These are phyloP conservation scores for Noctua janthina DNA, from an alignment of 2,888 invertebrate species.

Conservation along the genomic window DNA sequence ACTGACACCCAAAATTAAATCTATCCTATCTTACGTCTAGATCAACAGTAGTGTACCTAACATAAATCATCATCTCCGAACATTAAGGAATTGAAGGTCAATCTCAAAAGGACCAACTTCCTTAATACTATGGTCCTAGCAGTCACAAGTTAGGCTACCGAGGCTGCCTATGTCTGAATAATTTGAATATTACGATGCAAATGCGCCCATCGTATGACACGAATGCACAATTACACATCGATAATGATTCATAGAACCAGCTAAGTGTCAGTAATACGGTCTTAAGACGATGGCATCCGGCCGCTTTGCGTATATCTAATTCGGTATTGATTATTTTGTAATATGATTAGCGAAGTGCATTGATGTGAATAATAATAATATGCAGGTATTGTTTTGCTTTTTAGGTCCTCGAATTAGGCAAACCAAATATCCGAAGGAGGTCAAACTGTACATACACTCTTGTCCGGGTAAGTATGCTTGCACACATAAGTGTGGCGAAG, in stretches of 20 bases:
- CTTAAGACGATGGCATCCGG: conserved; percentile 53
- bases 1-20: background rate
- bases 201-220: conserved; percentile 52
- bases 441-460: conserved; percentile 37
- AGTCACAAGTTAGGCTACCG: conserved; percentile 57
- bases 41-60: conserved; percentile 6
- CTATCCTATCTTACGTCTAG: conserved; percentile 14
- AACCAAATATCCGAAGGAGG: conserved; percentile 47
- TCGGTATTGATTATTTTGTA: conserved; percentile 34
- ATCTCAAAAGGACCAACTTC: conserved; percentile 61
- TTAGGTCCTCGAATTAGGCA: conserved; percentile 31
- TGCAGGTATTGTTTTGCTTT: conserved; percentile 46
- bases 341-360: conserved; percentile 54
- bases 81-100: conserved; percentile 51
- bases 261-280: conserved; percentile 49
- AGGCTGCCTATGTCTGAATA: conserved; percentile 54
- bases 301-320: conserved; percentile 34
- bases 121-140: conserved; percentile 57
- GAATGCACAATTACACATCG: conserved; percentile 61
- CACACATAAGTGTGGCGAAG: background rate
- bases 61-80: conserved; percentile 23
- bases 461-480: conserved; percentile 19
- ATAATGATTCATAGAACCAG: conserved; percentile 52
- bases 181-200: conserved; percentile 65
- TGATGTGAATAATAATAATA: conserved; percentile 44